A percentile compares a stretch with the other conserved stretches of the same genome.
phyloP scores from a whole-genome alignment of 1,140 invertebrate genomes.

The Aphaenogaster ashmeadi region DNA sequence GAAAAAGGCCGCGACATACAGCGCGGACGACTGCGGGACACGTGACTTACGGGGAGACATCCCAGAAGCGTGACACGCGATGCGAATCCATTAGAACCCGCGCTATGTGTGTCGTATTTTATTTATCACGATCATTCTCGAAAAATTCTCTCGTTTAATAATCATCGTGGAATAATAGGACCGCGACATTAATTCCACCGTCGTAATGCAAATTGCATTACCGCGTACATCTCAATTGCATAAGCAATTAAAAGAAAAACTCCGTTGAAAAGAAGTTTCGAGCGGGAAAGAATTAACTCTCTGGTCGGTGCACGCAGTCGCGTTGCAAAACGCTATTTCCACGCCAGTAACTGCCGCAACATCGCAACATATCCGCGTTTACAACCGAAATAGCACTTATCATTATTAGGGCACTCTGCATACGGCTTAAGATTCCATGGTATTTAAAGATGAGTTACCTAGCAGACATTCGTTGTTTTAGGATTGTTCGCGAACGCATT shows the following conservation, averaged over 20 bases:
- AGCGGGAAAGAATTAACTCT: not conserved
- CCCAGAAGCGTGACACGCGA: conserved; percentile 9
- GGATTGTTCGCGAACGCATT: not conserved
- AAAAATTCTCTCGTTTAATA: conserved; percentile 15
- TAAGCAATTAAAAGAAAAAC: not conserved
- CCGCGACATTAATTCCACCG: not conserved
- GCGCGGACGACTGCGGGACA: not conserved
- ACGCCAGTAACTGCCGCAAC: conserved; percentile 1
- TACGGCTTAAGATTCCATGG: not conserved
- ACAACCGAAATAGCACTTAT: not conserved
- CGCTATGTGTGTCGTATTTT: not conserved
- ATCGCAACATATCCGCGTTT: not conserved
- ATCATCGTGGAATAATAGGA: not conserved
- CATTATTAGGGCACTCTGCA: not conserved
- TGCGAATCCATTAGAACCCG: not conserved
- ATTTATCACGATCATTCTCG: not conserved
- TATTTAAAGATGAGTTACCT: conserved; percentile 46
- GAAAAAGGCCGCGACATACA: not conserved
- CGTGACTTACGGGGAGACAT: not conserved
- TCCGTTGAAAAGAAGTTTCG: not conserved
- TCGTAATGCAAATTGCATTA: not conserved
- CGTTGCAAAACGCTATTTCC: not conserved
- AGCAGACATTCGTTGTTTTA: not conserved
- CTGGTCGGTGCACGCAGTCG: not conserved
- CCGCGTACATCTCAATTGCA: not conserved